phyloP scores from a whole-genome alignment of 1,140 invertebrate genomes.

The Drosophila repletoides region DNA sequence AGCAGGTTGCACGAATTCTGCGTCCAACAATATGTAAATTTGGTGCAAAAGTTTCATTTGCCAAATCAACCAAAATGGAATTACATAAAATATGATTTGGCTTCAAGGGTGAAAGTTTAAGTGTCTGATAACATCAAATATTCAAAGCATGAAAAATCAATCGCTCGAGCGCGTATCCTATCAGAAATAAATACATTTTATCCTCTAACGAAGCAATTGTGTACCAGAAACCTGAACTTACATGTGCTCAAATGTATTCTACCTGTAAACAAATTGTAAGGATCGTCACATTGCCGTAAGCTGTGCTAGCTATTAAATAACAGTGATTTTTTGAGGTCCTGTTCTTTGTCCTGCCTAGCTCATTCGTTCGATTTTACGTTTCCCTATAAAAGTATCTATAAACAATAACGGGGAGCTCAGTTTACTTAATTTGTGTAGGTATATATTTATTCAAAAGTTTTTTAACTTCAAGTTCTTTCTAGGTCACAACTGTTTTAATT shows the following conservation, averaged over 20 bases:
- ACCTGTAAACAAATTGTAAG: too few species aligned
- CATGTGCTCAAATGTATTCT: not conserved
- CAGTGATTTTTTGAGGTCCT: too few species aligned
- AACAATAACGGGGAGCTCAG: too few species aligned
- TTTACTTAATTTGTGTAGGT: not conserved
- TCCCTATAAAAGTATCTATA: too few species aligned
- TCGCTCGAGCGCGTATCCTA: constrained; percentile 19
- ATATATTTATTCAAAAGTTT: too few species aligned
- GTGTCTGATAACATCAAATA: constrained; percentile 57
- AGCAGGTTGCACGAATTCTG: constrained; percentile 43
- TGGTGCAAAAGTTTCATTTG: constrained; percentile 62
- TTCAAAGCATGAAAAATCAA: constrained; percentile 57
- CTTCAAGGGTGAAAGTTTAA: constrained; percentile 38
- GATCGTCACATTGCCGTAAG: too few species aligned
- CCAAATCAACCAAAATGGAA: constrained; percentile 51
- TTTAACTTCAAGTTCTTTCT: too few species aligned
- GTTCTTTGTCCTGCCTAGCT: too few species aligned
- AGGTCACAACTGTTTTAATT: too few species aligned
- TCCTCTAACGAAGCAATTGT: constrained; percentile 67
- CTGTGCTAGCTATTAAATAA: too few species aligned
- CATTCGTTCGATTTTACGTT: too few species aligned
- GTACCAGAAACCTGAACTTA: not conserved
- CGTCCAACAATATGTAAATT: constrained; percentile 60
- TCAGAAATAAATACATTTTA: constrained; percentile 46
- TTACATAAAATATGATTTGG: constrained; percentile 47